These are phyloP conservation scores for Polymixis lichenea DNA, from an alignment of 2,888 invertebrate species.

Conservation along the genomic window DNA sequence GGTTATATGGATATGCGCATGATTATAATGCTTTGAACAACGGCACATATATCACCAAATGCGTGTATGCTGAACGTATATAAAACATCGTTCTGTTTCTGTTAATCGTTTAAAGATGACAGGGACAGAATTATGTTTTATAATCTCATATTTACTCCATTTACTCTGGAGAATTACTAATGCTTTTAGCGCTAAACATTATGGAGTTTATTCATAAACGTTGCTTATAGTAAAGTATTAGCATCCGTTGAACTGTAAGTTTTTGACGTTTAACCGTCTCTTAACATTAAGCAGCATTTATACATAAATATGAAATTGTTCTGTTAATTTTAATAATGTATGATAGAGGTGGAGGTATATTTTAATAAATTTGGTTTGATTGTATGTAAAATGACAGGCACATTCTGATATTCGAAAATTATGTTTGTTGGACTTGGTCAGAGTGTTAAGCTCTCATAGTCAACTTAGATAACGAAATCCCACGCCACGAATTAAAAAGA, in stretches of 20 bases:
- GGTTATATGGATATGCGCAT: conserved; percentile 23
- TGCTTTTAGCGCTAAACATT: no score
- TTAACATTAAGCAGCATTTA: no score
- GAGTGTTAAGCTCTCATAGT: not conserved
- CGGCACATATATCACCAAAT: not conserved
- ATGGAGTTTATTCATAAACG: not conserved
- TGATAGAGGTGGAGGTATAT: not conserved
- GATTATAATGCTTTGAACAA: conserved; percentile 10
- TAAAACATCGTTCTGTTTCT: not conserved
- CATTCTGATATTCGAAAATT: not conserved
- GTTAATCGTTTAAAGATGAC: not conserved
- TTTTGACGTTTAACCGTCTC: not conserved
- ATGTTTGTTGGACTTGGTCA: not conserved
- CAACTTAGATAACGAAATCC: not conserved
- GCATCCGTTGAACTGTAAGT: not conserved
- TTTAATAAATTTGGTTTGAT: conserved; percentile 10
- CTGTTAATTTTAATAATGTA: not conserved
- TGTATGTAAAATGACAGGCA: not conserved
- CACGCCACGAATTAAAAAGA: no score
- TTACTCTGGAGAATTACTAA: no score
- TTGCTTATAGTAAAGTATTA: not conserved
- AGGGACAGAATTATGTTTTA: not conserved
- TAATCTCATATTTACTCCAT: no score
- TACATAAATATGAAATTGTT: not conserved
- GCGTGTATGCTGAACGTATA: not conserved